Evolutionary conservation across 2,888 invertebrate species (phyloP), one percentile per base, ranked within the genome.

Genomic region (Sphaerophoria taeniata): DNA sequence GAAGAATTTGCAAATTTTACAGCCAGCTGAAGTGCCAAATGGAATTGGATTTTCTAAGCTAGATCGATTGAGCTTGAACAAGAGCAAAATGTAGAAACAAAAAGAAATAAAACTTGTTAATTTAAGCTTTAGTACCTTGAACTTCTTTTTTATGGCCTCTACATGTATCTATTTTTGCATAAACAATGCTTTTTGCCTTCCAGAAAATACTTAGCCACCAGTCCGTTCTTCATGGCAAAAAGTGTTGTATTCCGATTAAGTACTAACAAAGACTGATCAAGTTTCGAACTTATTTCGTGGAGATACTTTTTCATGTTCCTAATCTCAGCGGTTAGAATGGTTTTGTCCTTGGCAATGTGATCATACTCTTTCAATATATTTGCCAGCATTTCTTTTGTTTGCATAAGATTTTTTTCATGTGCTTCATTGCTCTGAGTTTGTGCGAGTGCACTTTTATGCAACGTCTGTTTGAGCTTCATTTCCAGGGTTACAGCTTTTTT

Each of bases 21-120:
- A 80, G 51, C 75, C 87, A 2, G 36, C 49, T 0, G 87, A 87
- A 0, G 49, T 6, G 16, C 87, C 88, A 0, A 45, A 56, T 55
- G 82, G 81, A 9, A 82, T 87, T 65, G 88, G 88, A 24, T 87
- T 77, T 63, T 87, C 87, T 1, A 87, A 87, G 9, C 47, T 88
- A n/a, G 88, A 88, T 63, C 87, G 88, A n/a, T 34, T 84, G 16
- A 34, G 2, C 6, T 45, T 53, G 14, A 34, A 51, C 2, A 70
- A 65, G 24, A 71, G 73, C 7, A 73, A 79, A 65, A 72, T 58
- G 16, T 72, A 53, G 16, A n/a, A n/a, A n/a, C n/a, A n/a, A n/a
- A n/a, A n/a, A n/a, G n/a, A n/a, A n/a, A n/a, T n/a, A n/a, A n/a
- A n/a, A n/a, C n/a, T n/a, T n/a, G n/a, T n/a, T n/a, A n/a, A n/a